Base-by-base conservation (phyloP, 2,797 vertebrate genomes). In the Denticeps clupeoides region DNA sequence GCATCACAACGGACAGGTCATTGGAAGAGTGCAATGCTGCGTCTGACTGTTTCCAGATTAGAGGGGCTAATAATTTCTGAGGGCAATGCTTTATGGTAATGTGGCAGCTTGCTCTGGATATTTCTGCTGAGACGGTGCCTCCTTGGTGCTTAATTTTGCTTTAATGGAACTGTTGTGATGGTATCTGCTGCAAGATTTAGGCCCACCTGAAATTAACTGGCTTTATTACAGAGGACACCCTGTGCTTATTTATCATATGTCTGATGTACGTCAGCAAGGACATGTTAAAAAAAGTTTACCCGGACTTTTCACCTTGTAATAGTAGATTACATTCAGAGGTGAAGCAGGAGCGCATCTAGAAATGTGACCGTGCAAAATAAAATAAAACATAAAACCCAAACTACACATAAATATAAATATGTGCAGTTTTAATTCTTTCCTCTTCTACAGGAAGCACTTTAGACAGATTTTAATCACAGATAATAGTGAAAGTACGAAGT, bases 51-150 rank as follows among this genome's bases (percentile, higher is more conserved):
- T 82, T 69, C 67, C 74, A 89, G 87, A 89, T 89, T 86, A 87
- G 77, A 69, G 63, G 53, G 70, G 63, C 80, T 80, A 79, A 78
- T 89, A 78, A 87, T 84, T 89, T 72, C 76, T 82, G 68, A 65
- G 76, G 78, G 75, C 79, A 70, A 65, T 81, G 77, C 75, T 80
- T 90, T 86, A 86, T 89, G 84, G 83, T 89, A 88, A 88, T 88
- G 79, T 83, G 81, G 75, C 84, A 67, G 59, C 67, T 66, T 51
- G 45, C 42, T 71, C 78, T 81, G 62, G 78, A 61, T 75, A 74
- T 80, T 86, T 85, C 78, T 87, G 84, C 86, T 87, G 85, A 85
- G 77, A 68, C 61, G 51, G 73, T 59, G 56, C 54, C 78, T 87
- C 85, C 74, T 63, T 80, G 68, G 67, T 60, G 65, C 72, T 86